These are phyloP conservation scores for Anomalospiza imberbis DNA, from an alignment of 2,797 vertebrate genomes.

Conservation along the genomic window DNA sequence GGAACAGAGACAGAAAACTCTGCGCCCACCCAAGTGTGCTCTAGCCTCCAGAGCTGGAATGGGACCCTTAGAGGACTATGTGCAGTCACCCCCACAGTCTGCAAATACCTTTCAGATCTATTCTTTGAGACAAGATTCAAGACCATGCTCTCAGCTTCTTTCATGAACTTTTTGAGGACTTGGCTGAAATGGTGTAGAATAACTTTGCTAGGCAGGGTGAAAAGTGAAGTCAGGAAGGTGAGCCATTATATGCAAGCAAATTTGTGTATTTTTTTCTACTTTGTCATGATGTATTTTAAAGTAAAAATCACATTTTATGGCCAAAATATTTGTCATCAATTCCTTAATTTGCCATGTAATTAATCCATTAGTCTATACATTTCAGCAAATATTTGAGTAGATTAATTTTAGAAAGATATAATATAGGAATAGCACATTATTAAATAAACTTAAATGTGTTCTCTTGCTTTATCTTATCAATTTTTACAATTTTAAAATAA, in stretches of 20 bases:
- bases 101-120: not conserved
- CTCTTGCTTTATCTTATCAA: not conserved
- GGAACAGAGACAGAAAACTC: not conserved
- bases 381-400: not conserved
- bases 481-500: not conserved
- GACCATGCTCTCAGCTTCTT: not conserved
- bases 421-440: not conserved
- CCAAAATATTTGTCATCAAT: not conserved
- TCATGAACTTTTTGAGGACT: not conserved
- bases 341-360: not conserved
- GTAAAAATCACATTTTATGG: not conserved
- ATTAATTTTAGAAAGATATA: not conserved
- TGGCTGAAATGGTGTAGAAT: not conserved
- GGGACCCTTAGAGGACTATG: not conserved
- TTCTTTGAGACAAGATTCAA: not conserved
- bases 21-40: fast-evolving
- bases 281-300: not conserved
- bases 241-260: not conserved
- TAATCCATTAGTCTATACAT: not conserved
- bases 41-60: not conserved
- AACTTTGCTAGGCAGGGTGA: not conserved
- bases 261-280: not conserved
- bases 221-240: not conserved
- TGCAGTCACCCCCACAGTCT: not conserved
- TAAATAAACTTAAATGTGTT: not conserved